Percentiles rank a stretch among this genome's conserved stretches.
These are phyloP conservation scores for Dermatemys mawii DNA, from an alignment of 2,113 vertebrate genomes.

Conservation along the genomic window DNA sequence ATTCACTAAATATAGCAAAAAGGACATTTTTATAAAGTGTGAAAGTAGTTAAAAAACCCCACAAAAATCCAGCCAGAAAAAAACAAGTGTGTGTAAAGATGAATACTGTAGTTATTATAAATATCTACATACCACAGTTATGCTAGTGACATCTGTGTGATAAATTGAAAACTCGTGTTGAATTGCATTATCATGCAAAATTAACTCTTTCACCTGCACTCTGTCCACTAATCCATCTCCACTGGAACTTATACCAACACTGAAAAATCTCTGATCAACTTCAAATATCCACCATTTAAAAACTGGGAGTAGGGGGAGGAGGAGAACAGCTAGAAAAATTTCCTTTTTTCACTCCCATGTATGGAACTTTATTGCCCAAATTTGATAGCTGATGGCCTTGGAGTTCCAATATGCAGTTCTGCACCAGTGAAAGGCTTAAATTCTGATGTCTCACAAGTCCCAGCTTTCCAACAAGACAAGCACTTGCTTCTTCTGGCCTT, in stretches of 20 bases:
- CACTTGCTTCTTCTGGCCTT: not conserved
- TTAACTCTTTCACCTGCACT: not conserved
- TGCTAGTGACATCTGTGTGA: not conserved
- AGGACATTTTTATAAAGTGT: not conserved
- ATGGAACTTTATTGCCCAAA: not conserved
- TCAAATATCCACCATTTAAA: not conserved
- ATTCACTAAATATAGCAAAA: conserved; percentile 23
- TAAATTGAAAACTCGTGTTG: not conserved
- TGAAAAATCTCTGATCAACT: not conserved
- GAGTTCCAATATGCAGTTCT: not conserved
- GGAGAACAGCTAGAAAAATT: not conserved
- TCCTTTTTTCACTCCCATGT: not conserved
- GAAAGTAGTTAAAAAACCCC: not conserved
- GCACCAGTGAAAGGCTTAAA: not conserved
- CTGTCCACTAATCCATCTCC: not conserved
- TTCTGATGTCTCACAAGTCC: not conserved
- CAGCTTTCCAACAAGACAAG: not conserved
- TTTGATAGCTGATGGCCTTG: not conserved
- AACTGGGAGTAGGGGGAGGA: not conserved
- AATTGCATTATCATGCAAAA: not conserved
- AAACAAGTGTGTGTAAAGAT: not conserved
- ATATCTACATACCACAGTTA: not conserved
- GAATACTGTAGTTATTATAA: not conserved
- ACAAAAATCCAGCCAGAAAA: not conserved
- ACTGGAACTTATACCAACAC: not conserved